Evolutionary conservation across 1,140 invertebrate genomes (phyloP).

Genomic region (Protaetia brevitarsis): DNA sequence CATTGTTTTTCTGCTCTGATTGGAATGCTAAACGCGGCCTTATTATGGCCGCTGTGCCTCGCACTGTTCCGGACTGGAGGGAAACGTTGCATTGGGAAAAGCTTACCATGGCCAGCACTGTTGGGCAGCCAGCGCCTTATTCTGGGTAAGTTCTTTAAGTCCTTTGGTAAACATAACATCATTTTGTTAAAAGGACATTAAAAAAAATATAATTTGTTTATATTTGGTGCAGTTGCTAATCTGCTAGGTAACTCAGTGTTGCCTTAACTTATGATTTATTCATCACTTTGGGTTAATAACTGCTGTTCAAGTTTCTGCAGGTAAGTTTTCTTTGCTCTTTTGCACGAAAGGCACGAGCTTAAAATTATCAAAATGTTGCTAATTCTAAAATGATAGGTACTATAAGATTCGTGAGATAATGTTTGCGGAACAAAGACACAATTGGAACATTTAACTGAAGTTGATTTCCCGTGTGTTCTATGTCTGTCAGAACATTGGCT

Average conservation of each 20-base stretch:
- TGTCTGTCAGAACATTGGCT: too few species aligned
- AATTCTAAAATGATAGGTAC: too few species aligned
- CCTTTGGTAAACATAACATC: slow-evolving; percentile 62
- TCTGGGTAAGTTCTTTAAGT: too few species aligned
- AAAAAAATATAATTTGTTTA: too few species aligned
- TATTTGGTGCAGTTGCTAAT: slow-evolving; percentile 74
- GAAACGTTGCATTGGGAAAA: slow-evolving; percentile 75
- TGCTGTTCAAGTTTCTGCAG: slow-evolving; percentile 87
- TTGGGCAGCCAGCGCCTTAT: slow-evolving; percentile 71
- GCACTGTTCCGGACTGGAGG: slow-evolving; percentile 77
- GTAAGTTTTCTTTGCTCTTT: too few species aligned
- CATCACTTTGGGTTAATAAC: slow-evolving; percentile 88
- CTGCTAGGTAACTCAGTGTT: slow-evolving; percentile 85
- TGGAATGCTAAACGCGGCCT: slow-evolving; percentile 75
- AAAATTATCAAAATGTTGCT: too few species aligned
- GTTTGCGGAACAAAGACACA: too few species aligned
- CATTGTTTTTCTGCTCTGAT: slow-evolving; percentile 84
- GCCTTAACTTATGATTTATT: slow-evolving; percentile 90
- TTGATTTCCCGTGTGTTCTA: too few species aligned
- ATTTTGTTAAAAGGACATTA: not conserved
- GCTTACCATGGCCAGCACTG: slow-evolving; percentile 77
- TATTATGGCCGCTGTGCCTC: slow-evolving; percentile 84
- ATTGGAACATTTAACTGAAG: too few species aligned
- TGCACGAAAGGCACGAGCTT: too few species aligned
- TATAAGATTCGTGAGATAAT: too few species aligned